Percentiles rank a stretch among this genome's conserved stretches.
These are phyloP conservation scores for Monarcha castaneiventris DNA, from an alignment of 2,113 vertebrate species.

Conservation along the genomic window DNA sequence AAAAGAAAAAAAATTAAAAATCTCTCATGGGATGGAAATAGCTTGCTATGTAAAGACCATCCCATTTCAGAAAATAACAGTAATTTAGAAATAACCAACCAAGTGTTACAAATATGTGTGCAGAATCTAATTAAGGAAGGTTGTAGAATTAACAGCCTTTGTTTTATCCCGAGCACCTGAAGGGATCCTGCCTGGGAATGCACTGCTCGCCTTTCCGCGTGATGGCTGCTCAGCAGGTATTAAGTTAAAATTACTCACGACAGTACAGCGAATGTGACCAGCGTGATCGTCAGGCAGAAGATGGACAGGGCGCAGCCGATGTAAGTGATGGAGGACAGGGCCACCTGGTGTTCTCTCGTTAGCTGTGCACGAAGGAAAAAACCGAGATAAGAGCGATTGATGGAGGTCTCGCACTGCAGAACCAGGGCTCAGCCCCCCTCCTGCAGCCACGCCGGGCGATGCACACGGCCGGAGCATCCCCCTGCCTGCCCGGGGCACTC, in stretches of 20 bases:
- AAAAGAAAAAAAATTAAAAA: not conserved
- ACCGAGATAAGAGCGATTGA: not conserved
- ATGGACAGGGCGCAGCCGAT: slow-evolving; percentile 92
- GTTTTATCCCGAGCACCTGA: slow-evolving; percentile 10
- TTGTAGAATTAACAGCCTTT: slow-evolving; percentile 48
- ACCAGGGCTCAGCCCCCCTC: not conserved
- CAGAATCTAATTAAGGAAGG: slow-evolving; percentile 36
- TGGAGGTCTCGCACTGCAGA: not conserved
- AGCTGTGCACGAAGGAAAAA: slow-evolving; percentile 73
- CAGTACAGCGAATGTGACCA: slow-evolving; percentile 90
- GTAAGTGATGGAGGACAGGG: slow-evolving; percentile 93
- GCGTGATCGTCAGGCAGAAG: slow-evolving; percentile 87
- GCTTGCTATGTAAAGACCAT: slow-evolving; percentile 7
- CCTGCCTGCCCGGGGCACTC: too few species aligned
- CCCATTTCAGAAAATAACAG: slow-evolving; percentile 11
- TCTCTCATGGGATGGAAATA: not conserved
- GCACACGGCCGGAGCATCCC: too few species aligned
- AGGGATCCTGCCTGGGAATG: not conserved
- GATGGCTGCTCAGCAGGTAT: not conserved
- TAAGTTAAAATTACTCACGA: slow-evolving; percentile 85
- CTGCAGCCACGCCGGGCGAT: not conserved
- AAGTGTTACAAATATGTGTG: slow-evolving; percentile 14
- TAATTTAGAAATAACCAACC: slow-evolving; percentile 14
- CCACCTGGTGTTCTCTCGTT: slow-evolving; percentile 84
- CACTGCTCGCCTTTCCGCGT: not conserved